Conservation (phyloP, 2,888 invertebrate species). For the Galeopsomyia nigrocyanea region DNA sequence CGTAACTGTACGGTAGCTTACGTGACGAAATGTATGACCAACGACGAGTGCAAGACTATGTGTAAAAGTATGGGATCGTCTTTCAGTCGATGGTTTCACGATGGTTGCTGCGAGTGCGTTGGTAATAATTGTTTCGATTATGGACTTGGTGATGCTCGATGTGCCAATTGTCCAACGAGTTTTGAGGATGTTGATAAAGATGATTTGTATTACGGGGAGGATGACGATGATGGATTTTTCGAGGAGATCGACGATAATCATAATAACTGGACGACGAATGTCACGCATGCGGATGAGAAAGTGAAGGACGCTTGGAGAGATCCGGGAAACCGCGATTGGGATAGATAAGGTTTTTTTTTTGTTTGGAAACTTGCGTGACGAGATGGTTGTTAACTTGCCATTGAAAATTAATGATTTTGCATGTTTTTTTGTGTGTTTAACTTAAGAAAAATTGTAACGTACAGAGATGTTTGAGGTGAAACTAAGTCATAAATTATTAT, state of each 20-base stretch:
- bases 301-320: too few relatives aligned
- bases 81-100: constrained; percentile 90
- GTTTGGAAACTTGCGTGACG: too few relatives aligned
- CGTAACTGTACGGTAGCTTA: constrained; percentile 90
- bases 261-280: too few relatives aligned
- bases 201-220: constrained; percentile 53
- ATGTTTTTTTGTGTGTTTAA: too few relatives aligned
- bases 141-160: constrained; percentile 81
- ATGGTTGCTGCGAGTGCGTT: constrained; percentile 92
- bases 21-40: constrained; percentile 87
- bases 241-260: background rate
- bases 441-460: too few relatives aligned
- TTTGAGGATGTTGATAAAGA: constrained; percentile 41
- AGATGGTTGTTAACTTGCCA: too few relatives aligned
- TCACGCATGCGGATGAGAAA: too few relatives aligned
- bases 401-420: too few relatives aligned
- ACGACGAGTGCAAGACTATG: constrained; percentile 84
- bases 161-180: constrained; percentile 48
- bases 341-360: too few relatives aligned
- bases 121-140: constrained; percentile 88
- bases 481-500: too few relatives aligned
- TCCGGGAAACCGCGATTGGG: too few relatives aligned
- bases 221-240: constrained; percentile 25
- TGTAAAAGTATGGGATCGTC: constrained; percentile 85
- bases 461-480: too few relatives aligned